Evolutionary conservation across 2,797 vertebrate genomes (phyloP), one percentile per base, ranked within the genome.

Genomic region (Sorex maritimensis): DNA sequence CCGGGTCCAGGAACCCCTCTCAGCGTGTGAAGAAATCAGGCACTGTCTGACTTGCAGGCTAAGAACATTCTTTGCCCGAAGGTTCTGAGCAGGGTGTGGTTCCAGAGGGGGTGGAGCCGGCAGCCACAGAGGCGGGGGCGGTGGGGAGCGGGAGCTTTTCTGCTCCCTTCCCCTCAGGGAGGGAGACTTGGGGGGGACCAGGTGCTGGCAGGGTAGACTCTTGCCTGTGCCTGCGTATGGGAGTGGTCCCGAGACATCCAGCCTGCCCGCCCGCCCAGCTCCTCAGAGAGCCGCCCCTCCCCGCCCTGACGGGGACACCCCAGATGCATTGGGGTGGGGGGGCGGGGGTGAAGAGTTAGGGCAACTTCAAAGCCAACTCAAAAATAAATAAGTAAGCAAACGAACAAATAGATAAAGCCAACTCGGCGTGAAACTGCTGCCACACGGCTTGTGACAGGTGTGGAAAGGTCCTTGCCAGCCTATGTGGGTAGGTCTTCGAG

Each of bases 1-100:
- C 44, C 0, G 5, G 38, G 49, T 24, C 19, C 23, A 23, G 44
- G 14, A 74, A 5, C 2, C 49, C 49, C 12, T 73, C 75, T 9
- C 23, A 46, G 6, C 26, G 23, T 90, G 69, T 73, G 90, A 90
- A 78, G 73, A 79, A 94, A 73, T 28, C 69, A 63, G 74, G 69
- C 84, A 69, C 30, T 13, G 19, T 11, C 14, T 17, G 77, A 71
- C 44, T 81, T 44, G 17, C 12, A 34, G n/a, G 93, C 80, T 81
- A 89, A 86, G 81, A 93, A 96, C 82, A 17, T 77, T 86, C 92
- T 88, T 75, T 73, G 69, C 94, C 86, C 3, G 5, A 72, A 58
- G 88, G 86, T 77, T 61, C n/a, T 8, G 17, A 49, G n/a, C 72
- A 96, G 90, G 96, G 92, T 85, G 86, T 91, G 95, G 41, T 44